These are phyloP conservation scores for Erynnis tages DNA, from an alignment of 2,888 invertebrate genomes.

Conservation along the genomic window DNA sequence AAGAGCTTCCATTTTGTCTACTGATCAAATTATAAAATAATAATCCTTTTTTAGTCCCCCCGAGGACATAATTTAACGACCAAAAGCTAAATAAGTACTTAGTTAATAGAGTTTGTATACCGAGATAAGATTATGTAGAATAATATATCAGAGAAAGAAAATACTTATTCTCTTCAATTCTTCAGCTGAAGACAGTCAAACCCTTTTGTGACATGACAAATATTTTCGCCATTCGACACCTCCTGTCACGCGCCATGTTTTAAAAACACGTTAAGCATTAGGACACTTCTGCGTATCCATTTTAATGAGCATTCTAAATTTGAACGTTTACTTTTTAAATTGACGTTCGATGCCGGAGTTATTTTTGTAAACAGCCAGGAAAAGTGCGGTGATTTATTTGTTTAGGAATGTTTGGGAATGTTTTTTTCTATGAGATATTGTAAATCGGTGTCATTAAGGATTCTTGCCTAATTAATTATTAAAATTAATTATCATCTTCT, in stretches of 20 bases:
- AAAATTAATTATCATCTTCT: too few species aligned
- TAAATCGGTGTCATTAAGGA: too few species aligned
- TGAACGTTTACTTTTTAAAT: conserved; percentile 52
- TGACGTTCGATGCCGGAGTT: conserved; percentile 38
- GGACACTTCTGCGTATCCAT: conserved; percentile 50
- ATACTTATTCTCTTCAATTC: conserved; percentile 42
- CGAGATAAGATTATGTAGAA: too few species aligned
- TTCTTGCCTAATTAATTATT: too few species aligned
- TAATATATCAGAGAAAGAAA: too few species aligned
- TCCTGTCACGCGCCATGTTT: conserved; percentile 39
- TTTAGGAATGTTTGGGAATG: conserved; percentile 24
- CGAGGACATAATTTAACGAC: too few species aligned
- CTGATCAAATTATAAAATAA: too few species aligned
- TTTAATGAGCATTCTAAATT: conserved; percentile 59
- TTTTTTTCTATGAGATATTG: background rate
- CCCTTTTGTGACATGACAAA: conserved; percentile 66
- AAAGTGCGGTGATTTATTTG: conserved; percentile 18
- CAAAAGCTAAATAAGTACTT: too few species aligned
- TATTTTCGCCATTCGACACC: conserved; percentile 69
- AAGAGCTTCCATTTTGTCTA: too few species aligned
- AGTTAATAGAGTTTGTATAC: too few species aligned
- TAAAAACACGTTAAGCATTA: conserved; percentile 39
- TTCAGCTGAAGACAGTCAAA: conserved; percentile 47
- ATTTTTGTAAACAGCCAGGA: conserved; percentile 30
- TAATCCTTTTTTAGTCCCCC: too few species aligned